Percentiles rank a stretch among this genome's conserved stretches.
phyloP scores from a whole-genome alignment of 2,888 invertebrate species.

The Drosophila picticornis region DNA sequence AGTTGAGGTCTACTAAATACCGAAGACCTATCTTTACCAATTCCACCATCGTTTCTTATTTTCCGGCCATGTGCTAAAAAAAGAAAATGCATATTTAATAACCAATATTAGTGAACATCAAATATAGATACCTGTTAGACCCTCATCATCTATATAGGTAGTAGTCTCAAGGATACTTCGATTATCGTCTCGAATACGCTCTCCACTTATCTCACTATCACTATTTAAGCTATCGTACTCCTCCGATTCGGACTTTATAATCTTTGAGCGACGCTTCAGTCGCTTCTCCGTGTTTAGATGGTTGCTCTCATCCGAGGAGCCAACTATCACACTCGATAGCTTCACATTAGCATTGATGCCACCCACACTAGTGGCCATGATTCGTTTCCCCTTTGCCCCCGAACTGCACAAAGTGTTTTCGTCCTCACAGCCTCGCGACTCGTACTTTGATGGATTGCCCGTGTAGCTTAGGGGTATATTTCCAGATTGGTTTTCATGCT shows the following conservation, averaged over 20 bases:
- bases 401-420: constrained; percentile 73
- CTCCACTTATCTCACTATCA: constrained; percentile 86
- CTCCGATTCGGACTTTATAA: constrained; percentile 87
- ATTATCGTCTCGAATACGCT: constrained; percentile 85
- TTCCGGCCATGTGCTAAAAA: constrained; percentile 82
- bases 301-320: constrained; percentile 64
- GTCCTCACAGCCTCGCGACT: constrained; percentile 73
- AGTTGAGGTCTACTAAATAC: constrained; percentile 86
- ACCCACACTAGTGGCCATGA: constrained; percentile 59
- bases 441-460: constrained; percentile 77
- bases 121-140: constrained; percentile 70
- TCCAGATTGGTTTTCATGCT: constrained; percentile 86
- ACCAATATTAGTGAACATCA: neutral
- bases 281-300: constrained; percentile 82
- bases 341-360: constrained; percentile 62
- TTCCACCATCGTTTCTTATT: constrained; percentile 80
- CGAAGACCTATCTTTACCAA: constrained; percentile 85
- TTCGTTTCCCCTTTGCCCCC: constrained; percentile 74
- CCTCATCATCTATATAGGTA: constrained; percentile 86
- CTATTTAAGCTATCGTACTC: constrained; percentile 87
- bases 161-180: constrained; percentile 86
- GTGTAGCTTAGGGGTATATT: constrained; percentile 85
- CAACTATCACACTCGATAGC: constrained; percentile 48
- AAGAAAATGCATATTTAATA: neutral
- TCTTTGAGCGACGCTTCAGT: constrained; percentile 86